Base-by-base conservation (phyloP, 2,797 vertebrate species). In the Periparus ater region DNA sequence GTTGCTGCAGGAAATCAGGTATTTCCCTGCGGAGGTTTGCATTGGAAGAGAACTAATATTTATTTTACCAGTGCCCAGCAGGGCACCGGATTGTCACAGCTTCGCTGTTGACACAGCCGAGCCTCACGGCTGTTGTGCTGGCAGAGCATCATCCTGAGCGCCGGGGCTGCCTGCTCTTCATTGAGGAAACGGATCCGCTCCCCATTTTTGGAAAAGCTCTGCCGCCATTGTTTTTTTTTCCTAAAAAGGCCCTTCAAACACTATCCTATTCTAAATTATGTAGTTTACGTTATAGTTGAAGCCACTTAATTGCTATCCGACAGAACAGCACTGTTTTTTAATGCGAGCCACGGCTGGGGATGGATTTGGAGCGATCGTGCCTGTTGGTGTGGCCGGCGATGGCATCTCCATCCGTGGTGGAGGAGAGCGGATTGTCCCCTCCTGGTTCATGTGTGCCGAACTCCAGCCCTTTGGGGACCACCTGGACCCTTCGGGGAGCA, bases 1-100 rank as follows among this genome's bases (percentile, higher is more conserved):
- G 63, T 57, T 62, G n/a, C 53, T 70, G 17, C 42, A 89, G 76
- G 94, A 94, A 95, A 70, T 74, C 57, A 80, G 88, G 23, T 44
- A 72, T 48, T 68, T 76, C 74, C 50, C 58, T 27, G 70, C 7
- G 10, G 71, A 36, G 13, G 16, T 17, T 91, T 48, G 79, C 60
- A 40, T 2, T 81, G 63, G 51, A 86, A 70, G 55, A 87, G 45
- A 63, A 29, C 38, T 62, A 40, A 72, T 85, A 63, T 89, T 94
- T 95, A 45, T 79, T 85, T 88, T 62, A 17, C 23, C n/a, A 11
- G 50, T 32, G 60, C 44, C 44, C 89, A 86, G 91, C 81, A 82
- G 84, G 85, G 75, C 50, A 58, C 17, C 23, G 50, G 18, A 11
- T 74, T 53, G 57, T 81, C 74, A 7, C 20, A 38, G 76, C 73